These are phyloP conservation scores for Toxostoma redivivum DNA, from an alignment of 2,113 vertebrate species.

Conservation along the genomic window DNA sequence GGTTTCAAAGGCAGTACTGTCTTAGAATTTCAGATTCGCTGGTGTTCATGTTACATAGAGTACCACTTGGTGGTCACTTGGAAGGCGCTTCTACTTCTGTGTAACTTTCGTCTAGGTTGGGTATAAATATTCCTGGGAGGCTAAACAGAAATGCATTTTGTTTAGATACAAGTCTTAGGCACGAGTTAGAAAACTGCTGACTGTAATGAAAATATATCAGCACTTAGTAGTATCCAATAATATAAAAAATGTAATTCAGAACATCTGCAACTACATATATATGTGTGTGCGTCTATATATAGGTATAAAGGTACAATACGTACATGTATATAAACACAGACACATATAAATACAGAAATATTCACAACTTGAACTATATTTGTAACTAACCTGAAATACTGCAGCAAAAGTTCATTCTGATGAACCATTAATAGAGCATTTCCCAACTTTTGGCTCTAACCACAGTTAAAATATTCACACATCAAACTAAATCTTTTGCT, in stretches of 20 bases:
- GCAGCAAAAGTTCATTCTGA: constrained; percentile 62
- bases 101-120: constrained; percentile 67
- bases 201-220: constrained; percentile 80
- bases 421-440: constrained; percentile 7
- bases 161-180: constrained; percentile 80
- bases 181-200: constrained; percentile 80
- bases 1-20: constrained; percentile 66
- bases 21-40: constrained; percentile 79
- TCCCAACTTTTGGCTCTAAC: constrained; percentile 55
- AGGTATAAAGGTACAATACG: constrained; percentile 40
- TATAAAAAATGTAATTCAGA: constrained; percentile 78
- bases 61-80: constrained; percentile 71
- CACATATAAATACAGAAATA: constrained; percentile 58
- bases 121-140: constrained; percentile 76
- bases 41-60: constrained; percentile 74
- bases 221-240: constrained; percentile 69
- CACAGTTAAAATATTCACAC: background rate
- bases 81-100: constrained; percentile 81
- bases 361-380: constrained; percentile 58
- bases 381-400: constrained; percentile 71
- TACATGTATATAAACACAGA: constrained; percentile 61
- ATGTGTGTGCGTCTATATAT: constrained; percentile 45
- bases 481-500: background rate
- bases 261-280: constrained; percentile 53
- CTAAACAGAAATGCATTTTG: constrained; percentile 77